Evolutionary conservation across 2,113 vertebrate genomes (phyloP).

Genomic region (Gambusia holbrooki): DNA sequence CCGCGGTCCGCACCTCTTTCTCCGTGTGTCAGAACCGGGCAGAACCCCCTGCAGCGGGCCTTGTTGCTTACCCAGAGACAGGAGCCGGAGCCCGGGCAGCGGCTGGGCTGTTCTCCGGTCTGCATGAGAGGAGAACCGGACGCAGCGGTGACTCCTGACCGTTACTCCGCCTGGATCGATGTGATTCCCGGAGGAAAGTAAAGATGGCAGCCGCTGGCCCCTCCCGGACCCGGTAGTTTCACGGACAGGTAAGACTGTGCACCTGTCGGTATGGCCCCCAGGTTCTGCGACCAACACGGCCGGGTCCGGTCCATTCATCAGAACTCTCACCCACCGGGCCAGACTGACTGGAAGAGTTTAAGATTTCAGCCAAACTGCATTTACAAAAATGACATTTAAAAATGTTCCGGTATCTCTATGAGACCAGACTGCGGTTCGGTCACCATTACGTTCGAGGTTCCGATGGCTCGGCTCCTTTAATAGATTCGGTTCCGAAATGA

Average conservation of each 20-base stretch:
- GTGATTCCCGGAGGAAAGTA: slow-evolving; percentile 31
- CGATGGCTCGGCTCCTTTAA: rapidly evolving
- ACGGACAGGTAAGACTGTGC: slow-evolving; percentile 28
- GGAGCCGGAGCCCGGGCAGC: not conserved
- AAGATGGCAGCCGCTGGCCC: slow-evolving; percentile 17
- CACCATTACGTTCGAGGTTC: rapidly evolving
- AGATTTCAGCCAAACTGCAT: slow-evolving; percentile 20
- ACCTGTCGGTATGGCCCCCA: not conserved
- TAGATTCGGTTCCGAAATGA: not conserved
- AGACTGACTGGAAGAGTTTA: not conserved
- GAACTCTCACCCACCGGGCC: not conserved
- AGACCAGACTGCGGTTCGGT: rapidly evolving
- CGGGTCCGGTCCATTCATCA: not conserved
- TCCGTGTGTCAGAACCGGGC: not conserved
- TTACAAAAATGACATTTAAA: not conserved
- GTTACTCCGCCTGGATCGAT: not conserved
- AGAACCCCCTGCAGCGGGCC: not conserved
- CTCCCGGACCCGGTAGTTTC: slow-evolving; percentile 15
- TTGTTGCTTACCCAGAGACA: slow-evolving; percentile 11
- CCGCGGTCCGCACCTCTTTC: not conserved
- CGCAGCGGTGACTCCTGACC: not conserved
- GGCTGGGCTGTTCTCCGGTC: not conserved
- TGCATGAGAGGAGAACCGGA: not conserved
- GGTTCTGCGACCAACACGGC: not conserved
- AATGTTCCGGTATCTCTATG: too few relatives aligned